Base-by-base conservation (phyloP, 2,888 invertebrate species). In the Drosophila diplacantha region DNA sequence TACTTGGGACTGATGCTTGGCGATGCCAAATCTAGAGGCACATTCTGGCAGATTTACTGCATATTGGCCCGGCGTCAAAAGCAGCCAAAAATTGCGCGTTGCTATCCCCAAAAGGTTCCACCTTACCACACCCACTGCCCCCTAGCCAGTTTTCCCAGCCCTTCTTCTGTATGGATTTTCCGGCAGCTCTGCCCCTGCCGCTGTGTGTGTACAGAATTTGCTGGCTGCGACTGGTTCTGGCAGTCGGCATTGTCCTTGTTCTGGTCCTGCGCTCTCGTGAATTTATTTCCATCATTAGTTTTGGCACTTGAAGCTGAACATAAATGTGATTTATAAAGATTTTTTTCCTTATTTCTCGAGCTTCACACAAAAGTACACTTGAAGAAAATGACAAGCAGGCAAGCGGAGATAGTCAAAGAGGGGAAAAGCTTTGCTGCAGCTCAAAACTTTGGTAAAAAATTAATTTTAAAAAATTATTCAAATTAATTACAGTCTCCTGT, bases 31-130 rank as follows among this genome's bases (percentile, higher is more conserved):
- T 80, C 81, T 81, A 80, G 76, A 81, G 77, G 77, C 84, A 83
- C 81, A 85, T 84, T 75, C 85, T 81, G 84, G 83, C 83, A 86
- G 86, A 87, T 87, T 87, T 87, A 87, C 87, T 87, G 87, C 87
- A 87, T 87, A 87, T 87, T 87, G 87, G 87, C 85, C 86, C 74
- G 85, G 83, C 86, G 86, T 87, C 87, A 87, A 86, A 86, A 84
- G 80, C 86, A 86, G 82, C 78, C 78, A 71, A 77, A 75, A 75
- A 79, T 66, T 72, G 73, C 62, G 75, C 71, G 71, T 74, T 57
- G 55, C 44, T 50, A 60, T 60, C 59, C 61, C 71, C 56, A 55
- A 59, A 50, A 62, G 22, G 58, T 31, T 31, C 44, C 53, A 29
- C 59, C 31, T 55, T 37, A 24, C 9, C 54, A 46, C 35, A 46